Conservation (phyloP, 2,113 vertebrate genomes). For the Pithys albifrons region DNA sequence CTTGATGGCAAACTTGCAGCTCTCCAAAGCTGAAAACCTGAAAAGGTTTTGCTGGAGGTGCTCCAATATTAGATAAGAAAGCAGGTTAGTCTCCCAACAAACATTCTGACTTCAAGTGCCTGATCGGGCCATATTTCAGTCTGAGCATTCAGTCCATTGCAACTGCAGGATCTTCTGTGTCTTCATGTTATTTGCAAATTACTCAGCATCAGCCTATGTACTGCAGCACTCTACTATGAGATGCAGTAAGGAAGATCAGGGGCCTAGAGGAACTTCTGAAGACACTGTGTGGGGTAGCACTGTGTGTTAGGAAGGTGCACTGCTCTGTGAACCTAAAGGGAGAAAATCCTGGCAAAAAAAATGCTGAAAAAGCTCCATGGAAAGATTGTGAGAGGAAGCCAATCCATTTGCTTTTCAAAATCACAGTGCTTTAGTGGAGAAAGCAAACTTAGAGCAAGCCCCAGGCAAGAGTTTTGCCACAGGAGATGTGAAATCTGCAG, state of each 20-base stretch:
- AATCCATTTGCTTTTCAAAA: neutral
- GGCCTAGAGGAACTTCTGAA: neutral
- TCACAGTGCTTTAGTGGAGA: neutral
- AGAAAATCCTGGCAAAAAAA: neutral
- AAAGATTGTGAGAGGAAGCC: neutral
- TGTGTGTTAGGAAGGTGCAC: neutral
- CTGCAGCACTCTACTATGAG: neutral
- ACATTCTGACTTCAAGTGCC: neutral
- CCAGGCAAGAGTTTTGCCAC: neutral
- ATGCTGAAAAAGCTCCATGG: neutral
- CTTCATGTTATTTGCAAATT: neutral
- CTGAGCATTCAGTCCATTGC: neutral
- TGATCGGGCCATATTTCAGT: neutral
- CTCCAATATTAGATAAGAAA: neutral
- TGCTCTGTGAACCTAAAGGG: neutral
- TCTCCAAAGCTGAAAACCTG: neutral
- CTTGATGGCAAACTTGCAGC: neutral
- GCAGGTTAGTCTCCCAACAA: neutral
- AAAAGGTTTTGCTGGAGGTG: neutral
- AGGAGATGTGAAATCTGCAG: neutral
- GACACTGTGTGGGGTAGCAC: neutral
- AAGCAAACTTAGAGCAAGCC: neutral
- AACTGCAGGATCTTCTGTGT: neutral
- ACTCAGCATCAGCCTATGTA: neutral
- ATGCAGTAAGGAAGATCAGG: neutral